Base-by-base conservation (phyloP, 2,797 vertebrate genomes). In the Sandelia bainsii region DNA sequence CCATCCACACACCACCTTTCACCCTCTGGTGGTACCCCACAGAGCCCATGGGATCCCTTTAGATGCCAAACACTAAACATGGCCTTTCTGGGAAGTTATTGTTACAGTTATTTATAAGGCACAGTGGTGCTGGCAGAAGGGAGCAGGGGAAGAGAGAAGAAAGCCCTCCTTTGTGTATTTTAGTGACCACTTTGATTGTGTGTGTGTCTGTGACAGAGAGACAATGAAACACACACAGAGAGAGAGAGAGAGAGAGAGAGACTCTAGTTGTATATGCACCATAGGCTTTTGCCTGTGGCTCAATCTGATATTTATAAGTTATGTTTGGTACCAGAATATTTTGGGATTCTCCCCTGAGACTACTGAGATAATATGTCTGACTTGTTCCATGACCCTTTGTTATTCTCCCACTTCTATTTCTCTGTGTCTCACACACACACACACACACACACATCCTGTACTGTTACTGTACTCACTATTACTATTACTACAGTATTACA, bases 41-140 rank as follows among this genome's bases (percentile, higher is more conserved):
- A 67, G 77, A 13, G 7, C 82, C 79, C 76, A 77, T 80, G 81
- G 81, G 88, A 84, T 69, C 72, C 50, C 52, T 71, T 81, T 54
- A 66, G 62, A 85, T 86, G 86, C 89, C 77, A 74, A 82, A 83
- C 71, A 69, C 85, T 87, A 87, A 90, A 90, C 83, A 86, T 79
- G 80, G 77, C 72, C 81, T 84, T 91, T 86, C 76, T 89, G 84
- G 82, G 83, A 89, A 89, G 79, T 88, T 88, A 89, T 90, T 90
- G 85, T 91, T 90, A 54, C 12, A 1, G 65, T 86, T 91, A 90
- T 90, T 91, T 90, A 84, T 89, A 92, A 83, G 84, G 56, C 77
- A 77, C 77, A 67, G 79, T 51, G 64, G 74, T 68, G 66, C 74
- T 90, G 87, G 81, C 81, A 75, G 67, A 63, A 48, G 3, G 19